Percentiles rank a stretch among this genome's conserved stretches.
phyloP scores from a whole-genome alignment of 1,140 invertebrate species.

The Drosophila neocordata region DNA sequence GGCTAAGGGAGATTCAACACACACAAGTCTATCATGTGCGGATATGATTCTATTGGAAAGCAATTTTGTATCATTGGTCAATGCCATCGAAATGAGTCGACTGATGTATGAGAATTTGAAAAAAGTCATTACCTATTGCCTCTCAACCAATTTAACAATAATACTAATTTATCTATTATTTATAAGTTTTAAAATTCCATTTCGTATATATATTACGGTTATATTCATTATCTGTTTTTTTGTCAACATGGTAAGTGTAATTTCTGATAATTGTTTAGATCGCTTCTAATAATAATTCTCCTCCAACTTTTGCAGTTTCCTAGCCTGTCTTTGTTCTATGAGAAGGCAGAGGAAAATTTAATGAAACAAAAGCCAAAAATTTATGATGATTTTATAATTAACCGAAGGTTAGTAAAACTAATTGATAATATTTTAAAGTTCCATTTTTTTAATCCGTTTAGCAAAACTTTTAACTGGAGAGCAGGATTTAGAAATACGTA shows the following conservation, averaged over 20 bases:
- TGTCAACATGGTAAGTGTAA: conserved; percentile 46
- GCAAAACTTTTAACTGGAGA: no score
- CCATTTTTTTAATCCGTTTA: neutral
- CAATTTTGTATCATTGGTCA: conserved; percentile 38
- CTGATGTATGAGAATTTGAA: conserved; percentile 52
- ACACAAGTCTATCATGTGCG: conserved; percentile 27
- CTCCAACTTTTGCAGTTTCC: conserved; percentile 35
- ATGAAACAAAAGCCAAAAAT: conserved; percentile 49
- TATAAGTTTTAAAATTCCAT: conserved; percentile 24
- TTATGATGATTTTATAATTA: conserved; percentile 45
- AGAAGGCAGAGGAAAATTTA: conserved; percentile 35
- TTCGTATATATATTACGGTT: conserved; percentile 25
- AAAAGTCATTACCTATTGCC: conserved; percentile 45
- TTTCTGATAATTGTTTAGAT: neutral
- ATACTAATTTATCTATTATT: conserved; percentile 12
- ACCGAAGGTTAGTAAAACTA: conserved; percentile 35
- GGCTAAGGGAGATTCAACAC: conserved; percentile 26
- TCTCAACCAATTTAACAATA: conserved; percentile 29
- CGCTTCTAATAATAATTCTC: neutral
- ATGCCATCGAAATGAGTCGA: conserved; percentile 44
- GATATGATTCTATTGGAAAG: conserved; percentile 45
- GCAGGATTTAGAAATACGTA: no score
- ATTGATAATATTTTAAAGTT: neutral
- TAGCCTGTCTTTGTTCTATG: conserved; percentile 31
- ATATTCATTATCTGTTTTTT: conserved; percentile 24